Conservation (phyloP, 2,113 vertebrate species). For the Tragelaphus scriptus region DNA sequence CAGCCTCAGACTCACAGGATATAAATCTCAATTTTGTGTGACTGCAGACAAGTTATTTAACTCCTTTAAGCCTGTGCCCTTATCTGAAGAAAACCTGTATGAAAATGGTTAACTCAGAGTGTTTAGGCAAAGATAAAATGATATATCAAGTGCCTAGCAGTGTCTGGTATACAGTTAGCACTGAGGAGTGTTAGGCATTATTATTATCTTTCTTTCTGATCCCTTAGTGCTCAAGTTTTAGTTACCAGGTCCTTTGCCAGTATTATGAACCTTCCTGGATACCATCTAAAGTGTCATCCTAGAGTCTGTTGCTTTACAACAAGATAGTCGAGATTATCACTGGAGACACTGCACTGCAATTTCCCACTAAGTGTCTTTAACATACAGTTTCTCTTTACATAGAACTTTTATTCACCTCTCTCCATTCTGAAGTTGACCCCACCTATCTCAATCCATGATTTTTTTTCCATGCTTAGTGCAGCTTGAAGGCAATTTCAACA, state of each 20-base stretch:
- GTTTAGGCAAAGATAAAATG: background rate
- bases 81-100: background rate
- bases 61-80: background rate
- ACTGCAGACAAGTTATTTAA: background rate
- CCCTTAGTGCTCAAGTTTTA: background rate
- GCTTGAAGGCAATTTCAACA: constrained; percentile 42
- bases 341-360: background rate
- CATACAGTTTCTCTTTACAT: background rate
- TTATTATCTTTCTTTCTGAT: background rate
- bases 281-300: background rate
- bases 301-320: background rate
- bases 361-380: constrained; percentile 18
- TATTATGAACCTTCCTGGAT: background rate
- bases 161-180: background rate
- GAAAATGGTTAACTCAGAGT: background rate
- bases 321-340: background rate
- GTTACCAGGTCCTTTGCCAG: background rate
- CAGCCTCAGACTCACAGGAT: background rate
- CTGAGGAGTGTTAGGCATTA: background rate
- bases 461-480: background rate
- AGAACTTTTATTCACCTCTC: constrained; percentile 18
- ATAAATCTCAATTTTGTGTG: background rate
- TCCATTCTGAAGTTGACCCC: constrained; percentile 23
- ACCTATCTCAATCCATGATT: background rate
- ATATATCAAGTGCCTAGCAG: background rate